Conservation (phyloP, 2,888 invertebrate species). For the Agrochola lota region DNA sequence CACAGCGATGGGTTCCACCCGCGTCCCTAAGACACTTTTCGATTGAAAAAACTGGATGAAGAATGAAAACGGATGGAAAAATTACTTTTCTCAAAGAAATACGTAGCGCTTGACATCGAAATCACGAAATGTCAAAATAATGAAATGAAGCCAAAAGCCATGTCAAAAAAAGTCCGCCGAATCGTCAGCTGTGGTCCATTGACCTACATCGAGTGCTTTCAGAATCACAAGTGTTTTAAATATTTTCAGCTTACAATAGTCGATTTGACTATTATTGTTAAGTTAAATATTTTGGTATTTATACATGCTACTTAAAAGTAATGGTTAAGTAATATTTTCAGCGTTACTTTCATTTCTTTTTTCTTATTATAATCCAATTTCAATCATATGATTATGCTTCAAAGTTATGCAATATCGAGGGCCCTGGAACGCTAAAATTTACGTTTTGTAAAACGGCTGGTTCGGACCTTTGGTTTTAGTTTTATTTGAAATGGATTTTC, state of each 20-base stretch:
- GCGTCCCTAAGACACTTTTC: conserved; percentile 72
- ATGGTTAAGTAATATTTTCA: conserved; percentile 6
- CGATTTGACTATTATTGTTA: conserved; percentile 10
- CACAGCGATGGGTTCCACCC: conserved; percentile 67
- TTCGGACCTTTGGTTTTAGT: not conserved
- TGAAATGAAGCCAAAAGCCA: conserved; percentile 89
- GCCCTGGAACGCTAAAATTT: conserved; percentile 58
- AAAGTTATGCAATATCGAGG: conserved; percentile 9
- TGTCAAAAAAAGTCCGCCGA: conserved; percentile 90
- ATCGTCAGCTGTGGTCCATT: conserved; percentile 82
- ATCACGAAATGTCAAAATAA: conserved; percentile 91
- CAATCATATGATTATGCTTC: conserved; percentile 43
- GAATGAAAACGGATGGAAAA: conserved; percentile 79
- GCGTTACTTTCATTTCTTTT: conserved; percentile 7
- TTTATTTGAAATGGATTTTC: not conserved
- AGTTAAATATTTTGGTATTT: not conserved
- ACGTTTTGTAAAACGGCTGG: conserved; percentile 15
- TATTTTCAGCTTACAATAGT: conserved; percentile 49
- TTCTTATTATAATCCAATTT: conserved; percentile 35
- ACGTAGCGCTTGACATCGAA: conserved; percentile 90
- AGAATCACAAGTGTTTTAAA: conserved; percentile 61
- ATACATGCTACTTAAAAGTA: not conserved
- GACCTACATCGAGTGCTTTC: conserved; percentile 72
- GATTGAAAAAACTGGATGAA: conserved; percentile 78
- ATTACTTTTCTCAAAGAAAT: conserved; percentile 86